These are phyloP conservation scores for Isoperla grammatica DNA, from an alignment of 2,888 invertebrate genomes.

Conservation along the genomic window DNA sequence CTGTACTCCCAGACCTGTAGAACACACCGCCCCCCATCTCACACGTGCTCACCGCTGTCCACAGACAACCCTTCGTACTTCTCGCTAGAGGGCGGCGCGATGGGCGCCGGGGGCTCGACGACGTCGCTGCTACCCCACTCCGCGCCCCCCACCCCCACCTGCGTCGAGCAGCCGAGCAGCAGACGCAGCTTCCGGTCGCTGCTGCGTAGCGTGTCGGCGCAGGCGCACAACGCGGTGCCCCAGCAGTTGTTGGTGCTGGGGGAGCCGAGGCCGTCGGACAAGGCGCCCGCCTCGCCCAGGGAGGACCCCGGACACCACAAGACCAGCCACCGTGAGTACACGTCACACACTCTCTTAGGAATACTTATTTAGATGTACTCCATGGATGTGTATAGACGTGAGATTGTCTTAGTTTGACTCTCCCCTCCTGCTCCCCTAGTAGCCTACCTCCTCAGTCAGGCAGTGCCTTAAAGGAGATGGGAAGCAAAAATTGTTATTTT, in stretches of 20 bases:
- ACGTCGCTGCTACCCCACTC: slow-evolving; percentile 13
- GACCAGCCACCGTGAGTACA: not conserved
- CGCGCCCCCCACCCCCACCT: slow-evolving; percentile 26
- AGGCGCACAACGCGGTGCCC: slow-evolving; percentile 47
- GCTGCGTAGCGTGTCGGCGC: slow-evolving; percentile 59
- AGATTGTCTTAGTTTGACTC: too few relatives aligned
- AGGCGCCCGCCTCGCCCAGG: slow-evolving; percentile 52
- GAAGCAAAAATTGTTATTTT: too few relatives aligned
- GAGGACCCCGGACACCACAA: not conserved
- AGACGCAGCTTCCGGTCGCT: slow-evolving; percentile 53
- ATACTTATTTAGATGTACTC: too few relatives aligned
- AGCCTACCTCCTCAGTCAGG: too few relatives aligned
- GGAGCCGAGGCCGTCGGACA: slow-evolving; percentile 63
- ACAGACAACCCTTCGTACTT: slow-evolving; percentile 77
- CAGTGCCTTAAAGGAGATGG: too few relatives aligned
- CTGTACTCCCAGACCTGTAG: too few relatives aligned
- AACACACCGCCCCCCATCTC: too few relatives aligned
- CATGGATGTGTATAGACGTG: too few relatives aligned
- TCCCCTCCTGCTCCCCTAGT: too few relatives aligned
- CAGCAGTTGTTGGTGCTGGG: slow-evolving; percentile 62
- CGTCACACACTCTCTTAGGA: too few relatives aligned
- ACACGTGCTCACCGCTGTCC: slow-evolving; percentile 39
- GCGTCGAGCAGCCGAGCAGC: slow-evolving; percentile 12
- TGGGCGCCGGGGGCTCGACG: slow-evolving; percentile 18
- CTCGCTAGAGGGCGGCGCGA: slow-evolving; percentile 52